These are phyloP conservation scores for Pelodytes ibericus DNA, from an alignment of 2,797 vertebrate species.

Conservation along the genomic window DNA sequence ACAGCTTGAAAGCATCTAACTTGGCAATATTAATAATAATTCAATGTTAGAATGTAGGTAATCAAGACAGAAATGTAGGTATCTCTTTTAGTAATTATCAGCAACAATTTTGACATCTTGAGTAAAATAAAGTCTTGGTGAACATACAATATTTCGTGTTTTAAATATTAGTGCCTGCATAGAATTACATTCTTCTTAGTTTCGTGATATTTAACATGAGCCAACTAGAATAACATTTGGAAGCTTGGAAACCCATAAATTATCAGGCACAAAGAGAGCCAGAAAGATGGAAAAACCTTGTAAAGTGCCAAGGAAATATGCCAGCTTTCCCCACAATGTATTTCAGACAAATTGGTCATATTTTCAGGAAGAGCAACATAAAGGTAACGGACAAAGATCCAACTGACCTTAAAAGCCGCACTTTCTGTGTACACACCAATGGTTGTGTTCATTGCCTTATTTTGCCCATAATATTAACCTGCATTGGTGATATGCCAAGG, in stretches of 20 bases:
- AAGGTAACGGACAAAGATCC: too few relatives aligned
- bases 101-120: conserved; percentile 22
- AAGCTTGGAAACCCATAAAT: conserved; percentile 84
- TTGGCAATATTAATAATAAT: conserved; percentile 33
- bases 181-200: conserved; percentile 73
- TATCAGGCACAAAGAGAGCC: conserved; percentile 76
- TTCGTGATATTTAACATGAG: conserved; percentile 69
- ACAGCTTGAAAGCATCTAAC: conserved; percentile 26
- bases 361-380: conserved; percentile 52
- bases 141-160: conserved; percentile 4
- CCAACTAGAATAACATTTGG: conserved; percentile 83
- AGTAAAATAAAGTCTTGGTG: conserved; percentile 61
- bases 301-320: conserved; percentile 68
- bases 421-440: background rate
- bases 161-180: conserved; percentile 57
- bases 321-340: conserved; percentile 75
- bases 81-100: conserved; percentile 26
- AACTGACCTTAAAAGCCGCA: background rate
- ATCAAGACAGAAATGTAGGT: conserved; percentile 5
- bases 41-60: conserved; percentile 19
- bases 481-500: too few relatives aligned
- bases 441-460: background rate
- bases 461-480: background rate
- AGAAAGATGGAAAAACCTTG: conserved; percentile 77
- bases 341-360: conserved; percentile 68